Base-by-base conservation (phyloP, 2,888 invertebrate genomes). In the Willowsia nigromaculata region DNA sequence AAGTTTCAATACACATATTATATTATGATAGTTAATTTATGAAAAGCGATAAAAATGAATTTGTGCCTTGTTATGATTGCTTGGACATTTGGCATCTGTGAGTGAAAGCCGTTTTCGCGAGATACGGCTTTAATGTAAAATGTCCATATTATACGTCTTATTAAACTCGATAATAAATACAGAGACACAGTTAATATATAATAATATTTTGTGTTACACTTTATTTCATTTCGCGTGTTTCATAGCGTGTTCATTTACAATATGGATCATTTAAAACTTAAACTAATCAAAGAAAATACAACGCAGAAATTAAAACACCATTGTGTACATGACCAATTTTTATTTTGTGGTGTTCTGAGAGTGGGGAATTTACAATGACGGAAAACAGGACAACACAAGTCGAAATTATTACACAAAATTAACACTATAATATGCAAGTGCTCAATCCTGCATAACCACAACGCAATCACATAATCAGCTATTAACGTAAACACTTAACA, bases 111-210 rank as follows among this genome's bases (percentile, higher is more conserved):
- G 30, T 50, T 27, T 71, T 40, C 65, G 37, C n/a, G 7, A 15
- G 27, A 50, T 30, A 50, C 30, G 47, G 30, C 9, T 50, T 76
- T 53, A n/a, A 50, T 71, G 30, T 68, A 71, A 22, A 47, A 47
- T 76, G 76, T 50, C 43, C 50, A n/a, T n/a, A n/a, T n/a, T n/a
- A n/a, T 53, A 30, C 76, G 74, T 53, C 22, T 30, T n/a, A 33
- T 50, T 47, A 47, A 50, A 76, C 27, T 50, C 50, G 47, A 27
- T 76, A 50, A 74, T 74, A 76, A 76, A 76, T n/a, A 50, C 50
- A 76, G 30, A 50, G n/a, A 76, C 18, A 59, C 33, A 37, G 18
- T 68, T 9, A 47, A 43, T 47, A 53, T 76, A 53, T 50, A 76
- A 76, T 76, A 37, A 71, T 22, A 25, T 9, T 56, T 25, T 6